Conservation (phyloP, 2,113 vertebrate species). For the Proterorhinus semilunaris region DNA sequence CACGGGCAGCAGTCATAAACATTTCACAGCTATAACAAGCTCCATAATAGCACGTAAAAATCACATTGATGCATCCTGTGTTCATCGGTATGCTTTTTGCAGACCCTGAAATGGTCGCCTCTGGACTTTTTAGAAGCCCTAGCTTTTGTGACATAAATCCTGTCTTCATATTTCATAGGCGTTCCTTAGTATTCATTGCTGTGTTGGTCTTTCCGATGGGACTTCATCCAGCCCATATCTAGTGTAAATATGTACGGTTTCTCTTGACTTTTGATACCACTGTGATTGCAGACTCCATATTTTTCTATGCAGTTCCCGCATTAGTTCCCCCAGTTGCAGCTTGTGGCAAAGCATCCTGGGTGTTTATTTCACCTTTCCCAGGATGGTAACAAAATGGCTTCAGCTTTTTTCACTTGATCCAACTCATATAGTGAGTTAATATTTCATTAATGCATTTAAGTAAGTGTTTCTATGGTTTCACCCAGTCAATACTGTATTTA, state of each 20-base stretch:
- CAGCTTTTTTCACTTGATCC: too few relatives aligned
- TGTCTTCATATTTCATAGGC: not conserved
- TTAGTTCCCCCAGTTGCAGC: not conserved
- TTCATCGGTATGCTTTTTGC: conserved; percentile 5
- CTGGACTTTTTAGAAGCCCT: conserved; percentile 6
- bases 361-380: too few relatives aligned
- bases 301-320: not conserved
- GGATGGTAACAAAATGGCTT: too few relatives aligned
- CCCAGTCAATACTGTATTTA: too few relatives aligned
- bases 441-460: too few relatives aligned
- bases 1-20: conserved; percentile 42
- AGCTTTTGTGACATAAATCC: conserved; percentile 17
- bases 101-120: conserved; percentile 8
- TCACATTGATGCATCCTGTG: conserved; percentile 2
- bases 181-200: conserved; percentile 2
- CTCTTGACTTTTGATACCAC: not conserved
- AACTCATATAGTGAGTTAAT: too few relatives aligned
- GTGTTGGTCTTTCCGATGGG: not conserved
- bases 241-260: conserved; percentile 2
- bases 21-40: conserved; percentile 37
- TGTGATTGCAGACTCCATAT: not conserved
- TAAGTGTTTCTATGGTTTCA: too few relatives aligned
- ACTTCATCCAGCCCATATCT: not conserved
- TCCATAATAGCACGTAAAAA: conserved; percentile 16
- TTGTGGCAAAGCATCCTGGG: not conserved